Conservation (phyloP, 2,113 vertebrate genomes). For the Cervus canadensis region DNA sequence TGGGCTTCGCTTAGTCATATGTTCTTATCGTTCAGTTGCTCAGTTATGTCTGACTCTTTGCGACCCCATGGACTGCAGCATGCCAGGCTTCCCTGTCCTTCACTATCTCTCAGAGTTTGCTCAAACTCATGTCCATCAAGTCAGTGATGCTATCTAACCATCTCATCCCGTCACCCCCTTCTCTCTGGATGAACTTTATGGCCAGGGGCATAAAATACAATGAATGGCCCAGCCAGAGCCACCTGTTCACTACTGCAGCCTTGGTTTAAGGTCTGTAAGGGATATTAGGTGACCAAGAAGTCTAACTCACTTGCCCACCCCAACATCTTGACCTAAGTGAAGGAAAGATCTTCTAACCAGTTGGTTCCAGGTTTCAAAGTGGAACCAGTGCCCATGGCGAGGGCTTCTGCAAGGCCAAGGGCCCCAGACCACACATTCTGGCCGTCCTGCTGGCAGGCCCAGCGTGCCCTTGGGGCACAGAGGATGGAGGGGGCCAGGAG, state of each 20-base stretch:
- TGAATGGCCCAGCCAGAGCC: neutral
- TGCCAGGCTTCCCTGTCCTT: neutral
- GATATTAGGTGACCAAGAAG: neutral
- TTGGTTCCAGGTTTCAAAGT: neutral
- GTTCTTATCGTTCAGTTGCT: neutral
- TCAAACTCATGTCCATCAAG: neutral
- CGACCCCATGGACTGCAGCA: neutral
- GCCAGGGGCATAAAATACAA: neutral
- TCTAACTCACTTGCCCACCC: neutral
- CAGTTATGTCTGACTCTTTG: neutral
- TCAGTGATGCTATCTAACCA: neutral
- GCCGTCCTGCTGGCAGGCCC: neutral
- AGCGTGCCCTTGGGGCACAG: neutral
- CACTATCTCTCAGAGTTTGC: neutral
- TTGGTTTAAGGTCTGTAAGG: neutral
- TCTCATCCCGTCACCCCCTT: neutral
- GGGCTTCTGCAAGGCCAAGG: neutral
- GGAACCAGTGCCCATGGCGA: rapidly evolving
- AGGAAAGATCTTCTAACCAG: neutral
- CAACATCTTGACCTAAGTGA: neutral
- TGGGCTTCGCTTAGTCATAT: no score
- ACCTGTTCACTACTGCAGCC: neutral
- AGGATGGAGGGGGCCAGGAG: neutral
- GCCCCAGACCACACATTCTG: neutral
- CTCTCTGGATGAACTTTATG: neutral